These are phyloP conservation scores for Cataglyphis cursor DNA, from an alignment of 2,888 invertebrate species.

Conservation along the genomic window DNA sequence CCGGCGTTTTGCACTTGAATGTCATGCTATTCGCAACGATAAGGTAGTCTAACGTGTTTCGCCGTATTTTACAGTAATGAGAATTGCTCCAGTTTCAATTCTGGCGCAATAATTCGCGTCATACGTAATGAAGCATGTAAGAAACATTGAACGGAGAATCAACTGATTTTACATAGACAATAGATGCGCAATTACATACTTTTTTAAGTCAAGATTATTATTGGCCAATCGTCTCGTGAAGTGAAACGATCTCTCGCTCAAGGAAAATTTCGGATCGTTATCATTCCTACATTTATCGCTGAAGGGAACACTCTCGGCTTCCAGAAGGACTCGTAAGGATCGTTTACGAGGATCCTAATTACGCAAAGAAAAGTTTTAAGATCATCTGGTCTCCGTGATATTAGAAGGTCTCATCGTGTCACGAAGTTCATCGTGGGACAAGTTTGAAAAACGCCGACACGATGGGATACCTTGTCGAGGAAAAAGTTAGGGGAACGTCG, in stretches of 20 bases:
- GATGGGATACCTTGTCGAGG: conserved; percentile 50
- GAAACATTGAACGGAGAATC: conserved; percentile 13
- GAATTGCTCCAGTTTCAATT: conserved; percentile 21
- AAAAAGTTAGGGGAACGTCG: conserved; percentile 53
- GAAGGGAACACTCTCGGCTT: not conserved
- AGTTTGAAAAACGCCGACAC: conserved; percentile 55
- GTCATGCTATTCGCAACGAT: conserved; percentile 47
- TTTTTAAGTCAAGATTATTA: not conserved
- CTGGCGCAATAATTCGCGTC: not conserved
- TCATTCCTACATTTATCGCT: conserved; percentile 35
- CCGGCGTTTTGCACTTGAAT: conserved; percentile 53
- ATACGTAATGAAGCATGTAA: not conserved
- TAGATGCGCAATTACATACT: not conserved
- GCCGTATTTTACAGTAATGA: conserved; percentile 37
- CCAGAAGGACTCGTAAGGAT: conserved; percentile 29
- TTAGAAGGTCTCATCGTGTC: conserved; percentile 50
- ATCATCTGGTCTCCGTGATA: conserved; percentile 57
- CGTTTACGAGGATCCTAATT: conserved; percentile 54
- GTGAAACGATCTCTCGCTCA: not conserved
- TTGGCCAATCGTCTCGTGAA: not conserved
- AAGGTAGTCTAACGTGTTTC: conserved; percentile 38
- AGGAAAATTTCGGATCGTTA: conserved; percentile 46
- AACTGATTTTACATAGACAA: not conserved
- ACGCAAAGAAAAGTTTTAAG: conserved; percentile 60
- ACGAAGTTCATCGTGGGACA: conserved; percentile 53